Base-by-base conservation (phyloP, 2,888 invertebrate species). In the Drosophila greeni region DNA sequence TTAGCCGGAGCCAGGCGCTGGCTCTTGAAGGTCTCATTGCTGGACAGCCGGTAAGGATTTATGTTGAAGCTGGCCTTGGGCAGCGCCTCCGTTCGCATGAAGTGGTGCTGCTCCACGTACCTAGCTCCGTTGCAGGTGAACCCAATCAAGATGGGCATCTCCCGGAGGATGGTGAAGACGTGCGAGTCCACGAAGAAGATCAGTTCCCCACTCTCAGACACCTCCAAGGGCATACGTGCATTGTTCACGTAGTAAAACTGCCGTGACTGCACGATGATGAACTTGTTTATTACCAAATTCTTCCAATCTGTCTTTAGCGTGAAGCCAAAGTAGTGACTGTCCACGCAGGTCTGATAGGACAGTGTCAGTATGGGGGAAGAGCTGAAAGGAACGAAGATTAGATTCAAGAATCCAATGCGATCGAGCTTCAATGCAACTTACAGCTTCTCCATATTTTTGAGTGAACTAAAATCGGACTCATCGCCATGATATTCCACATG, bases 71-170 rank as follows among this genome's bases (percentile, higher is more conserved):
- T 49, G 16, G 78, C 76, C 66, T 73, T 74, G 1, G 86, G 87
- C 55, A 87, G 74, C 2, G 78, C 76, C 23, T 82, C 76, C 12
- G 74, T 73, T 14, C 78, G 84, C 83, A 87, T 74, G 59, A 88
- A 88, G 70, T 87, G 86, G 76, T 88, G 87, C 55, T 88, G 85
- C 47, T 88, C 88, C 23, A 86, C 70, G 65, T 74, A 77, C 43
- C 80, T 76, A 5, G 47, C 23, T 0, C 72, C 60, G 14, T 59
- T 40, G 5, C 73, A 70, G 31, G 71, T 64, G 23, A 64, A 86
- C 14, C 86, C 75, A 51, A 88, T 73, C 11, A 88, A 76, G 66
- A 88, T 78, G 0, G 88, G 87, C 47, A 87, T 86, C 36, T 87
- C 87, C 5, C 82, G 57, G 18, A 75, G 69, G 23, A 80, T 79